Conservation (phyloP, 2,888 invertebrate genomes). For the Erebia aethiops region DNA sequence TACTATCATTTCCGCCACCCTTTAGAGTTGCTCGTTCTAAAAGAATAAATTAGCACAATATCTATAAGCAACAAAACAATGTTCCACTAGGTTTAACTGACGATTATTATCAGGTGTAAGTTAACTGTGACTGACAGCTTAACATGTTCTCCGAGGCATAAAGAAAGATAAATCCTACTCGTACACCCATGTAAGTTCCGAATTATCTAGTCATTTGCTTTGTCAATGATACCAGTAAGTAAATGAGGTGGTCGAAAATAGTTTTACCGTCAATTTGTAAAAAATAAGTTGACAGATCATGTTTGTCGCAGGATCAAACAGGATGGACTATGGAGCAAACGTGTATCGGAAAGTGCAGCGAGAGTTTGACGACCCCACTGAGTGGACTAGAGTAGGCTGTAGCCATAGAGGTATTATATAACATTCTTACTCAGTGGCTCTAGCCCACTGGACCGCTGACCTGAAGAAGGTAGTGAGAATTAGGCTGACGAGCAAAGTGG, state of each 20-base stretch:
- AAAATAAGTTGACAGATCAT: too few species aligned
- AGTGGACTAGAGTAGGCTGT: too few species aligned
- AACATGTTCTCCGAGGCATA: neutral
- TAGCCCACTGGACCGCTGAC: too few species aligned
- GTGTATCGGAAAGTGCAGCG: too few species aligned
- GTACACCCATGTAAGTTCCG: neutral
- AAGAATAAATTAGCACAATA: neutral
- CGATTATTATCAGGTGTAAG: conserved; percentile 9
- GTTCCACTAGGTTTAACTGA: conserved; percentile 6
- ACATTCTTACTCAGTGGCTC: too few species aligned
- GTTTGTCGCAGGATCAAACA: too few species aligned
- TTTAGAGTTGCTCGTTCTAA: neutral
- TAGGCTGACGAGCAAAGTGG: too few species aligned
- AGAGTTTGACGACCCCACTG: too few species aligned
- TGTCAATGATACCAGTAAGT: neutral
- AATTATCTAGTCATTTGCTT: neutral
- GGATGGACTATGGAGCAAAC: too few species aligned
- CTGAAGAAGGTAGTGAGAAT: too few species aligned
- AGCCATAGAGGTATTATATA: too few species aligned
- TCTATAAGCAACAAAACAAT: neutral
- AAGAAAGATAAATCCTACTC: neutral
- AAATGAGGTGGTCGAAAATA: neutral
- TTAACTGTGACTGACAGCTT: conserved; percentile 2
- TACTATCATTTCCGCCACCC: neutral
- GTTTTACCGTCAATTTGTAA: too few species aligned